These are phyloP conservation scores for Kryptopterus vitreolus DNA, from an alignment of 2,797 vertebrate genomes.

Conservation along the genomic window DNA sequence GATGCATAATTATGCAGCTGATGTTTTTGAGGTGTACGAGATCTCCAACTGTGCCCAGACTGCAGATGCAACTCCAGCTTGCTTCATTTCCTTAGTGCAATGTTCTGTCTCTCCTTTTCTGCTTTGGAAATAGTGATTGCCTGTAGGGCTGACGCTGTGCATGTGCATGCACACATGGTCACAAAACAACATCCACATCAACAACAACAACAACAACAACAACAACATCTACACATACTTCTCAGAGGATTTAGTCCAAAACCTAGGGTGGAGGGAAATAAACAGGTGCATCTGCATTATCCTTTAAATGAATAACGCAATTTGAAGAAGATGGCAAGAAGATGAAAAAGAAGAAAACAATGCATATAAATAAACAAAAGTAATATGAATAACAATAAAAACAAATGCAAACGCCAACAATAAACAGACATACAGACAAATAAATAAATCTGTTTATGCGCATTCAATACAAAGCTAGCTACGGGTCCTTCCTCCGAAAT, in stretches of 20 bases:
- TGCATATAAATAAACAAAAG: no score
- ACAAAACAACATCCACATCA: neutral
- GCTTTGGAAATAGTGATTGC: slow-evolving; percentile 11
- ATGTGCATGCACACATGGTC: neutral
- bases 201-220: neutral
- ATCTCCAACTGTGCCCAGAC: slow-evolving; percentile 48
- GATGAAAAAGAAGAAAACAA: no score
- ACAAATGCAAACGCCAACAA: no score
- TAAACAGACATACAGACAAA: no score
- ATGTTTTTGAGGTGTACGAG: slow-evolving; percentile 43
- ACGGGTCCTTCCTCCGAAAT: no score
- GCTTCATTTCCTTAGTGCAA: slow-evolving; percentile 50
- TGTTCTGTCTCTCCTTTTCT: slow-evolving; percentile 28
- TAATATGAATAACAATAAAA: no score
- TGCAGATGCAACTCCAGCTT: slow-evolving; percentile 44
- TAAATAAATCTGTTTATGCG: no score
- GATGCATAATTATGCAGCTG: slow-evolving; percentile 47
- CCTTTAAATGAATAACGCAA: no score
- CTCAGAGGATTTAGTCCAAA: neutral
- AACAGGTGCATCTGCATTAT: no score
- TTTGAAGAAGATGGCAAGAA: no score
- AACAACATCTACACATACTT: neutral
- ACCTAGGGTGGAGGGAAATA: no score
- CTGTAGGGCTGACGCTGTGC: slow-evolving; percentile 14
- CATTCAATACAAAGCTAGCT: no score